Percentiles rank a stretch among this genome's conserved stretches.
Conservation (phyloP, 2,888 invertebrate species). For the Drosophila stalkeri region DNA sequence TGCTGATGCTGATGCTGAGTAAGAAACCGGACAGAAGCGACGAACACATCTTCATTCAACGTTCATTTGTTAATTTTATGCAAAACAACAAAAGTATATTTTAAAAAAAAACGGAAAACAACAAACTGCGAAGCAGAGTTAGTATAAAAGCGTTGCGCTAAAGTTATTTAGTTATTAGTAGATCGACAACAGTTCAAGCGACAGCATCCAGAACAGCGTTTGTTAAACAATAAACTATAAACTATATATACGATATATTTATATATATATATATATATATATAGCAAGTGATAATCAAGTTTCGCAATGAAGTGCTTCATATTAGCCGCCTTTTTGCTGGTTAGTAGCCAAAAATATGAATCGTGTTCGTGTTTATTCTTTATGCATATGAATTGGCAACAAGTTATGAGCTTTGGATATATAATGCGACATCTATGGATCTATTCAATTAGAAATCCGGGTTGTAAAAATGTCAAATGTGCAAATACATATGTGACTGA, state of each 20-base stretch:
- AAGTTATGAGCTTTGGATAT: slow-evolving; percentile 46
- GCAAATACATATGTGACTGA: slow-evolving; percentile 38
- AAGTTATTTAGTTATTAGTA: slow-evolving; percentile 68
- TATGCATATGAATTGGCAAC: slow-evolving; percentile 32
- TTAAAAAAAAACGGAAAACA: slow-evolving; percentile 27
- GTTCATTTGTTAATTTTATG: slow-evolving; percentile 63
- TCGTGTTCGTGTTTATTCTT: slow-evolving; percentile 10
- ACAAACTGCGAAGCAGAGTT: slow-evolving; percentile 53
- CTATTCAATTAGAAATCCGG: slow-evolving; percentile 66
- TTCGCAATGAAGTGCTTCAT: slow-evolving; percentile 76
- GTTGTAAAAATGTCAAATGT: slow-evolving; percentile 73
- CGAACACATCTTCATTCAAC: slow-evolving; percentile 75
- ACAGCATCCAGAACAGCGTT: slow-evolving; percentile 46
- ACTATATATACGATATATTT: slow-evolving; percentile 8
- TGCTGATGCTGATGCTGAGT: slow-evolving; percentile 65
- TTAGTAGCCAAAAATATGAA: slow-evolving; percentile 63
- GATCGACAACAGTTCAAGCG: slow-evolving; percentile 38
- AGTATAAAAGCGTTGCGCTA: slow-evolving; percentile 68
- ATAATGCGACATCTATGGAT: slow-evolving; percentile 25
- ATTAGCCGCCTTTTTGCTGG: slow-evolving; percentile 79
- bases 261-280: background rate
- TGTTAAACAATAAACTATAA: slow-evolving; percentile 33
- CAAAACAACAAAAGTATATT: slow-evolving; percentile 54
- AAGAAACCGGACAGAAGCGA: slow-evolving; percentile 77
- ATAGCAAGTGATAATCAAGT: slow-evolving; percentile 39